A percentile compares a stretch with the other conserved stretches of the same genome.
Evolutionary conservation across 2,888 invertebrate species (phyloP).

Genomic region (Lithophane leautieri): DNA sequence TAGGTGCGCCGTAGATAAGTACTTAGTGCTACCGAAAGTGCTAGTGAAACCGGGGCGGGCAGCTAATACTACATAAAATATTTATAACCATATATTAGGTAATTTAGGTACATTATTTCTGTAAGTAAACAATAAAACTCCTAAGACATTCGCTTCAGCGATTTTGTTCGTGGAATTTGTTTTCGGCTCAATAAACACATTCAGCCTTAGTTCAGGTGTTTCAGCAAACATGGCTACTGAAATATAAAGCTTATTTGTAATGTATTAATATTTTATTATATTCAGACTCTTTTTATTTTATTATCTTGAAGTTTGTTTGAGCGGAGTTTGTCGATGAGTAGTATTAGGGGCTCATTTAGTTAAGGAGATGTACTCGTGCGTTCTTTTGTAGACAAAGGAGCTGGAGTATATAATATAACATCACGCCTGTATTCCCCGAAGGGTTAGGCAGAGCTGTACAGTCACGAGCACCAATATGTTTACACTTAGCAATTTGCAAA

Average conservation of each 20-base stretch:
- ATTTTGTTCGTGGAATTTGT: slow-evolving; percentile 35
- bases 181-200: slow-evolving; percentile 45
- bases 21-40: no score
- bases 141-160: slow-evolving; percentile 37
- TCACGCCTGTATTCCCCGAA: background rate
- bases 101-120: slow-evolving; percentile 2
- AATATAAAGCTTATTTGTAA: slow-evolving; percentile 38
- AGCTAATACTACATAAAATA: background rate
- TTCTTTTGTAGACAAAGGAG: slow-evolving; percentile 15
- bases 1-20: no score
- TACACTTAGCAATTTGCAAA: no score
- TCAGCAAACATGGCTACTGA: slow-evolving; percentile 17
- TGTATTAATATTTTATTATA: slow-evolving; percentile 16
- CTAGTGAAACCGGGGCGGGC: no score
- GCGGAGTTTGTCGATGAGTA: slow-evolving; percentile 20
- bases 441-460: background rate
- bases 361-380: slow-evolving; percentile 33
- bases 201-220: slow-evolving; percentile 30
- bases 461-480: no score
- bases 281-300: slow-evolving; percentile 12
- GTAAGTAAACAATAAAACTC: slow-evolving; percentile 35
- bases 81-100: slow-evolving; percentile 18
- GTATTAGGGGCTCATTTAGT: slow-evolving; percentile 12
- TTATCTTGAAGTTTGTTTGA: slow-evolving; percentile 13
- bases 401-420: background rate